phyloP scores from a whole-genome alignment of 2,113 vertebrate species.

The Nibea albiflora region DNA sequence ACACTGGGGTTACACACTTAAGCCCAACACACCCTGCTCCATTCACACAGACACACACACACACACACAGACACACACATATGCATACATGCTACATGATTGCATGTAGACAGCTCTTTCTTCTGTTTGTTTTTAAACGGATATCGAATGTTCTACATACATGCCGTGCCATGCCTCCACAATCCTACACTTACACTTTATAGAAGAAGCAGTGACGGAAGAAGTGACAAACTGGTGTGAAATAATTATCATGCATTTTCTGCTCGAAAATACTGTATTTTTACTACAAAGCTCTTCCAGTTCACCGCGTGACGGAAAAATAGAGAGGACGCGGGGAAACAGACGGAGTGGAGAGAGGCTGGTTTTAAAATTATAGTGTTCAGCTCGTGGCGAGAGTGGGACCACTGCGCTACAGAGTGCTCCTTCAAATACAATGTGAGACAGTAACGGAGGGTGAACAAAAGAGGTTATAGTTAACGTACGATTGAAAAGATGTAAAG shows the following conservation, averaged over 20 bases:
- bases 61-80: not conserved
- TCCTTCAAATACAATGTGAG: conserved; percentile 12
- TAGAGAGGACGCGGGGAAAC: not conserved
- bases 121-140: not conserved
- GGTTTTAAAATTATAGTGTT: conserved; percentile 39
- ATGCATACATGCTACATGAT: not conserved
- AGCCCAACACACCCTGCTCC: conserved; percentile 18
- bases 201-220: not conserved
- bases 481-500: not conserved
- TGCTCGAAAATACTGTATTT: not conserved
- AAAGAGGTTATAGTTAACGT: conserved; percentile 23
- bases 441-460: conserved; percentile 32
- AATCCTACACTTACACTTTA: not conserved
- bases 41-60: not conserved
- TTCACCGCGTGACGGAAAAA: not conserved
- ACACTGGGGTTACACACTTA: conserved; percentile 52
- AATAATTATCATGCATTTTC: not conserved
- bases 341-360: not conserved
- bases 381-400: not conserved
- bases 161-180: too few species aligned
- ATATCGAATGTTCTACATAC: too few species aligned
- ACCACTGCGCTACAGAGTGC: conserved; percentile 4
- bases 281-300: not conserved
- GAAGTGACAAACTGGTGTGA: not conserved
- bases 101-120: not conserved